These are phyloP conservation scores for Turnix velox DNA, from an alignment of 2,113 vertebrate genomes.

Conservation along the genomic window DNA sequence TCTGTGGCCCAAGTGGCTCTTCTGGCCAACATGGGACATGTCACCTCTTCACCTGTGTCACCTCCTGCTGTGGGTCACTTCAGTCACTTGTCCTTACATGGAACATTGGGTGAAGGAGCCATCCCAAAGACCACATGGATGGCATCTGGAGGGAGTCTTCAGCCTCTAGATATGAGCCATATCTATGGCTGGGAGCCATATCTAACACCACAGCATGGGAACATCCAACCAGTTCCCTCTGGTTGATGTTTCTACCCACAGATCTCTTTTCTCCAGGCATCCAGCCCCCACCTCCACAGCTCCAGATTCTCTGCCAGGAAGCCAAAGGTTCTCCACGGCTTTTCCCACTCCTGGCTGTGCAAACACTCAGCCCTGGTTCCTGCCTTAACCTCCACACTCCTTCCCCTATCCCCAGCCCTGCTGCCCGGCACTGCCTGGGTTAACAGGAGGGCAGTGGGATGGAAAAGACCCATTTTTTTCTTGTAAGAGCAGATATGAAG, in stretches of 20 bases:
- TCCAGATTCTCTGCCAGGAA: neutral
- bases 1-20: neutral
- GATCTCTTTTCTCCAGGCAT: neutral
- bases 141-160: neutral
- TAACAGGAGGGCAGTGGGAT: neutral
- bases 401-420: neutral
- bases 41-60: neutral
- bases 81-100: neutral
- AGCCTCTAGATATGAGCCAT: neutral
- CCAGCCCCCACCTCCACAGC: neutral
- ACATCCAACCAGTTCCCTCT: neutral
- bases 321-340: neutral
- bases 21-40: fast-evolving
- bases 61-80: neutral
- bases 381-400: neutral
- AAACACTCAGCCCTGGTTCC: neutral
- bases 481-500: slow-evolving; percentile 33
- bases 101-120: fast-evolving
- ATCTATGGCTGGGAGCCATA: neutral
- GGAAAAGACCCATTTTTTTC: neutral
- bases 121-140: neutral
- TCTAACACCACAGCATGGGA: fast-evolving
- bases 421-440: neutral
- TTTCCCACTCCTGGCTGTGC: neutral
- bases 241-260: neutral